These are phyloP conservation scores for Allygus modestus DNA, from an alignment of 2,888 invertebrate genomes.

Conservation along the genomic window DNA sequence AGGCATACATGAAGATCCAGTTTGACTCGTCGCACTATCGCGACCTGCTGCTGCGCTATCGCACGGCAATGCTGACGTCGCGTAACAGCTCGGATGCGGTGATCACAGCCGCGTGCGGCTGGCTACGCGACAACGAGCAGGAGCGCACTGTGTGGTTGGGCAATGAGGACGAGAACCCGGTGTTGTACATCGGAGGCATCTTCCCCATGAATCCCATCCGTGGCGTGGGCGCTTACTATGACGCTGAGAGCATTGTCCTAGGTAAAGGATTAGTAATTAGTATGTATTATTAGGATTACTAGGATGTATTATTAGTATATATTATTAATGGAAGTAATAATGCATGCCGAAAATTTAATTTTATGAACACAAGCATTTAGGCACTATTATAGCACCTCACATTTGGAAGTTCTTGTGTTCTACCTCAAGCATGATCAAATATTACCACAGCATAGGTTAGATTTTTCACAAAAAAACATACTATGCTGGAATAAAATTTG, in stretches of 20 bases:
- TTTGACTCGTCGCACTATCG: constrained; percentile 78
- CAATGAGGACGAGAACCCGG: constrained; percentile 73
- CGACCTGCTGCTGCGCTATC: constrained; percentile 74
- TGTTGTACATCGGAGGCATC: constrained; percentile 82
- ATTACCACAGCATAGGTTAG: too few species aligned
- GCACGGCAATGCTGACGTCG: background rate
- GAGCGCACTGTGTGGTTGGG: constrained; percentile 77
- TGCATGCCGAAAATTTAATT: too few species aligned
- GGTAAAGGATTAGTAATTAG: too few species aligned
- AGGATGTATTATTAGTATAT: too few species aligned
- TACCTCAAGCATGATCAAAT: too few species aligned
- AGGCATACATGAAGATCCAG: constrained; percentile 76
- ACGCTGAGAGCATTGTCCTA: constrained; percentile 78
- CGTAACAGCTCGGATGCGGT: constrained; percentile 14
- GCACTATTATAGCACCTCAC: too few species aligned
- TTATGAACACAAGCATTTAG: too few species aligned
- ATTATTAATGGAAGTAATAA: too few species aligned
- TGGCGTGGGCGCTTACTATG: constrained; percentile 11
- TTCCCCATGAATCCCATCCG: constrained; percentile 80
- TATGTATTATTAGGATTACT: background rate
- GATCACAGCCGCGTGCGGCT: constrained; percentile 81
- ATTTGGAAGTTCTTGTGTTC: too few species aligned
- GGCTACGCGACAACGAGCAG: constrained; percentile 78
- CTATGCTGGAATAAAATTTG: too few species aligned
- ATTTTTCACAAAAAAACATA: too few species aligned